These are phyloP conservation scores for Fragum fragum DNA, from an alignment of 2,888 invertebrate genomes.

Conservation along the genomic window DNA sequence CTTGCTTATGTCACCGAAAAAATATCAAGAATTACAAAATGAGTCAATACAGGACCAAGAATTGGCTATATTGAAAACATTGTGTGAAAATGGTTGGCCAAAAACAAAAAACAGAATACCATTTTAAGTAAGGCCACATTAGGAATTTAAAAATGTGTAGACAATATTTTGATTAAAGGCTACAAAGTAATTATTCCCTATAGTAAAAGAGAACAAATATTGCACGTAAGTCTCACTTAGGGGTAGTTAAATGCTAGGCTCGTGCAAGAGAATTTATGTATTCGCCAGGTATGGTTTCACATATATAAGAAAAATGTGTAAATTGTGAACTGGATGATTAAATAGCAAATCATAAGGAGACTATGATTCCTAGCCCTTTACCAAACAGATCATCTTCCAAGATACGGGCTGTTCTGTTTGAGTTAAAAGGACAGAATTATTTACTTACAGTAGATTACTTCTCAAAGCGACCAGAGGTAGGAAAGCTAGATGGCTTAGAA, in stretches of 20 bases:
- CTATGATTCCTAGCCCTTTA: conserved; percentile 37
- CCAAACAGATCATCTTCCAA: conserved; percentile 46
- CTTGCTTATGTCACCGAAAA: conserved; percentile 8
- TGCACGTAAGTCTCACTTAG: conserved; percentile 18
- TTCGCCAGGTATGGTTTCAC: conserved; percentile 31
- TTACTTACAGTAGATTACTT: conserved; percentile 51
- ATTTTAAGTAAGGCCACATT: neutral
- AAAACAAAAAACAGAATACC: neutral
- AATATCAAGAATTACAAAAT: conserved; percentile 12
- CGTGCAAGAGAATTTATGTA: conserved; percentile 27
- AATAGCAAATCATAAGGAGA: conserved; percentile 37
- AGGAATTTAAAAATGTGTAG: conserved; percentile 15
- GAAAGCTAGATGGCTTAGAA: conserved; percentile 39
- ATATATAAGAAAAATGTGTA: conserved; percentile 44
- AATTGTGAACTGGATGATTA: conserved; percentile 40
- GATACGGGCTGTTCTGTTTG: conserved; percentile 45
- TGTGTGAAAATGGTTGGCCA: conserved; percentile 19
- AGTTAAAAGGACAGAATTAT: conserved; percentile 40
- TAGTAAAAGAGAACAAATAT: conserved; percentile 15
- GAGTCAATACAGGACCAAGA: neutral
- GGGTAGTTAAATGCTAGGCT: conserved; percentile 20
- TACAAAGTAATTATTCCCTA: conserved; percentile 11
- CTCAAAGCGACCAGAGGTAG: conserved; percentile 52
- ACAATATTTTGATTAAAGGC: conserved; percentile 8
- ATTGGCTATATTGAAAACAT: neutral